Percentiles rank a stretch among this genome's conserved stretches.
Evolutionary conservation across 2,888 invertebrate species (phyloP).

Genomic region (Agrochola litura): DNA sequence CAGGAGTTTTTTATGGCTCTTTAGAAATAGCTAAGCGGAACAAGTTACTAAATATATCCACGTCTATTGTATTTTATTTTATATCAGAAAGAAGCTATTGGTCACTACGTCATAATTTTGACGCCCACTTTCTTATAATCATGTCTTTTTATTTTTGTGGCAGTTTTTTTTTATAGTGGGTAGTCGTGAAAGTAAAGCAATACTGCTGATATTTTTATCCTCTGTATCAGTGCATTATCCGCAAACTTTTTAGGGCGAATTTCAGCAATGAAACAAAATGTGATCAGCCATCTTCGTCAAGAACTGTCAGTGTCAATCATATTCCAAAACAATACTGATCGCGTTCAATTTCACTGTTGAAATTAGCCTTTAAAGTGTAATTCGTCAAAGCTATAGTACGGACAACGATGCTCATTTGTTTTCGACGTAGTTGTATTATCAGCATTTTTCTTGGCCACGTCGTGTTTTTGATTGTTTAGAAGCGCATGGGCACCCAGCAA

Average conservation of each 20-base stretch:
- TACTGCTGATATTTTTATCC: not conserved
- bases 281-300: not conserved
- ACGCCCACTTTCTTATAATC: not conserved
- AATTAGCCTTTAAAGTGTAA: not conserved
- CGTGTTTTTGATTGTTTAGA: constrained; percentile 80
- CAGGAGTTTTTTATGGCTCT: too few relatives aligned
- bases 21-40: too few relatives aligned
- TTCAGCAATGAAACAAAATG: not conserved
- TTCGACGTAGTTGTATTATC: not conserved
- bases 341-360: not conserved
- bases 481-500: constrained; percentile 95
- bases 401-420: constrained; percentile 16
- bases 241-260: not conserved
- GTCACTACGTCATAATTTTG: not conserved
- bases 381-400: constrained; percentile 6
- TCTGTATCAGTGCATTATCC: not conserved
- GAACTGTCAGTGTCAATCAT: not conserved
- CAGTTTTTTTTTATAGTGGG: not conserved
- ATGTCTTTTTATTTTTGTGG: not conserved
- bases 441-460: not conserved
- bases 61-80: not conserved
- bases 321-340: not conserved
- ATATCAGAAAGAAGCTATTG: not conserved
- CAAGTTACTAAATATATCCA: too few relatives aligned
- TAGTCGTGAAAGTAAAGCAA: not conserved